Conservation (phyloP, 2,888 invertebrate genomes). For the Rapana venosa region DNA sequence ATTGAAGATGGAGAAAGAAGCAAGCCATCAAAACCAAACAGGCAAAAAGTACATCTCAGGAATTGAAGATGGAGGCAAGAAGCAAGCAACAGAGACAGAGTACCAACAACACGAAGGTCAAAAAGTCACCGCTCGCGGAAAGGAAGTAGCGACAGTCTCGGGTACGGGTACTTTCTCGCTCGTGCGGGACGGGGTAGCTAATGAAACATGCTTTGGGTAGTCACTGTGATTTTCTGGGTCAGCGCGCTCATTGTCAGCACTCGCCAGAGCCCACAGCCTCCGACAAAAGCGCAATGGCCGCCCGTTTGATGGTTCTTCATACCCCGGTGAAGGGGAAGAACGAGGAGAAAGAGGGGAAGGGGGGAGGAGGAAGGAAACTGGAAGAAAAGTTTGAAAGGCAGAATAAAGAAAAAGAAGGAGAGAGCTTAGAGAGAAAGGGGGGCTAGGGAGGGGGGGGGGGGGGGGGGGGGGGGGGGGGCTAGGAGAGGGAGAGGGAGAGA, state of each 20-base stretch:
- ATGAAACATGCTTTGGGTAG: too few species aligned
- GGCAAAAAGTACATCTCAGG: too few species aligned
- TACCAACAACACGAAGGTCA: too few species aligned
- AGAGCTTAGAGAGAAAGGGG: neutral
- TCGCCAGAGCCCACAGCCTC: neutral
- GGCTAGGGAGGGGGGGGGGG: neutral
- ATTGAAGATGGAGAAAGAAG: neutral
- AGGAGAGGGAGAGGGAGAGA: constrained; percentile 5
- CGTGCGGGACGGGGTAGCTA: too few species aligned
- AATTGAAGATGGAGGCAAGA: neutral
- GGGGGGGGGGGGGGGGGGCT: neutral
- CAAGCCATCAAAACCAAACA: too few species aligned
- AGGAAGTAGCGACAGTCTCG: too few species aligned
- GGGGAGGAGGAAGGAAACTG: neutral
- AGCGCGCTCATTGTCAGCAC: neutral
- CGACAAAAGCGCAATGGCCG: neutral
- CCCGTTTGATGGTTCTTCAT: neutral
- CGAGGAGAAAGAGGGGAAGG: neutral
- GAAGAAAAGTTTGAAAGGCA: neutral
- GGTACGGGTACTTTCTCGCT: too few species aligned
- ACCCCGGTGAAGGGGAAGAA: neutral
- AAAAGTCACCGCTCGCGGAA: too few species aligned
- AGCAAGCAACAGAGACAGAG: too few species aligned
- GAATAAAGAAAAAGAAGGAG: neutral
- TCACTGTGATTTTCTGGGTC: neutral